Evolutionary conservation across 2,888 invertebrate species (phyloP).

Genomic region (Lasioglossum calceatum): DNA sequence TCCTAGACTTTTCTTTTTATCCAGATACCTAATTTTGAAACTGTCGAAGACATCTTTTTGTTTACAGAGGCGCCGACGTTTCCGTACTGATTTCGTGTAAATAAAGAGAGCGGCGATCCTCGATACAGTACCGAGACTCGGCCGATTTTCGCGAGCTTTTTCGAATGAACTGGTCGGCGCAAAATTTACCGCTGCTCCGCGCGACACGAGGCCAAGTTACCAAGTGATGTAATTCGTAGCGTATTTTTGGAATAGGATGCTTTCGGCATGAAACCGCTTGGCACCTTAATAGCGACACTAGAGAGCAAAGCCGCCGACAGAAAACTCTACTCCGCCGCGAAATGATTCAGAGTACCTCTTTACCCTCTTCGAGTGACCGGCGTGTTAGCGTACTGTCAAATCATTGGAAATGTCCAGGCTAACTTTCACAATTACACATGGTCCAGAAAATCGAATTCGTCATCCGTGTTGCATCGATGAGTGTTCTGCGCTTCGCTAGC

Average conservation of each 20-base stretch:
- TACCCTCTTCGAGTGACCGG: neutral
- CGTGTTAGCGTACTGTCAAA: neutral
- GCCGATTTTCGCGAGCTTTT: conserved; percentile 46
- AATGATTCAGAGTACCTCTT: conserved; percentile 17
- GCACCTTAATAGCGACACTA: conserved; percentile 69
- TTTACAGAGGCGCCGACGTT: neutral
- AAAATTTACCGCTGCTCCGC: conserved; percentile 78
- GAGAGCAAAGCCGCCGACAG: conserved; percentile 13
- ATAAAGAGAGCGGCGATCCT: conserved; percentile 20
- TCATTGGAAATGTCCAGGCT: neutral
- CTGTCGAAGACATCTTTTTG: neutral
- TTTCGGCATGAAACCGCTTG: conserved; percentile 74
- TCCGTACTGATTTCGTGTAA: conserved; percentile 28
- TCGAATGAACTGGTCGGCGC: conserved; percentile 34
- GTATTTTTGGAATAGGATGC: conserved; percentile 75
- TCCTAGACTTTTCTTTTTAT: neutral
- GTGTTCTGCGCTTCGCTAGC: neutral
- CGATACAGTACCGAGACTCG: conserved; percentile 34
- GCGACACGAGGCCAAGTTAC: conserved; percentile 82
- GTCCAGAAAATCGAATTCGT: neutral
- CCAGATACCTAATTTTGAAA: neutral
- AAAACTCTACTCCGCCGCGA: conserved; percentile 26
- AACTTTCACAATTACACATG: neutral
- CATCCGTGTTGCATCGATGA: neutral
- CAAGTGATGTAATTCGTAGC: conserved; percentile 75